Evolutionary conservation across 2,113 vertebrate species (phyloP).

Genomic region (Lethenteron reissneri): DNA sequence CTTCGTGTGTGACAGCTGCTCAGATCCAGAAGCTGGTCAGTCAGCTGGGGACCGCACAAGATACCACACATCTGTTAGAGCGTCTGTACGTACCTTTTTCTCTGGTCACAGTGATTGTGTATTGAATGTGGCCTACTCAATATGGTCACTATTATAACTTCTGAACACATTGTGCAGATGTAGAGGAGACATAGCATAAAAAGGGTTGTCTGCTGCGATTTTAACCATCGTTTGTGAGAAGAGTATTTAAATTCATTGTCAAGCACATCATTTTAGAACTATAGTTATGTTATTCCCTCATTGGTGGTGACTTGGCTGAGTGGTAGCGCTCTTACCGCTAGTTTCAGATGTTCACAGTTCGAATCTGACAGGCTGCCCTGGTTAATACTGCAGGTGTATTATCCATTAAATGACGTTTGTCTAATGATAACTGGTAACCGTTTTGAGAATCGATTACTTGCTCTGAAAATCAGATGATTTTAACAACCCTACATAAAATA

Average conservation of each 20-base stretch:
- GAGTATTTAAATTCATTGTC: not conserved
- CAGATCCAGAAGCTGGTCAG: conserved; percentile 64
- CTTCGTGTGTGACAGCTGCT: conserved; percentile 30
- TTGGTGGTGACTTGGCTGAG: too few species aligned
- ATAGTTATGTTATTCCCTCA: too few species aligned
- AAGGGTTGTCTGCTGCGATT: not conserved
- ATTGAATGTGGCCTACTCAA: not conserved
- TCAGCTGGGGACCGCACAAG: conserved; percentile 56
- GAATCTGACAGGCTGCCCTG: too few species aligned
- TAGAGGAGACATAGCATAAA: not conserved
- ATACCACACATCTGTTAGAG: conserved; percentile 43
- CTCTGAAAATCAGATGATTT: too few species aligned
- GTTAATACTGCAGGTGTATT: too few species aligned
- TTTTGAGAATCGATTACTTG: too few species aligned
- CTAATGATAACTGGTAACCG: too few species aligned
- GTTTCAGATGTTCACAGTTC: too few species aligned
- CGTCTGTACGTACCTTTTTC: conserved; percentile 45
- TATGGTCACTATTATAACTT: not conserved
- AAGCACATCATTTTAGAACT: not conserved
- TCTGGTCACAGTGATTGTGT: not conserved
- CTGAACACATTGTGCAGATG: not conserved
- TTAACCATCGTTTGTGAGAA: not conserved
- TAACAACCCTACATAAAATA: too few species aligned
- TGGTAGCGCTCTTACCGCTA: too few species aligned
- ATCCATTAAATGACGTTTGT: too few species aligned